These are phyloP conservation scores for Chaetodon trifascialis DNA, from an alignment of 2,113 vertebrate species.

Conservation along the genomic window DNA sequence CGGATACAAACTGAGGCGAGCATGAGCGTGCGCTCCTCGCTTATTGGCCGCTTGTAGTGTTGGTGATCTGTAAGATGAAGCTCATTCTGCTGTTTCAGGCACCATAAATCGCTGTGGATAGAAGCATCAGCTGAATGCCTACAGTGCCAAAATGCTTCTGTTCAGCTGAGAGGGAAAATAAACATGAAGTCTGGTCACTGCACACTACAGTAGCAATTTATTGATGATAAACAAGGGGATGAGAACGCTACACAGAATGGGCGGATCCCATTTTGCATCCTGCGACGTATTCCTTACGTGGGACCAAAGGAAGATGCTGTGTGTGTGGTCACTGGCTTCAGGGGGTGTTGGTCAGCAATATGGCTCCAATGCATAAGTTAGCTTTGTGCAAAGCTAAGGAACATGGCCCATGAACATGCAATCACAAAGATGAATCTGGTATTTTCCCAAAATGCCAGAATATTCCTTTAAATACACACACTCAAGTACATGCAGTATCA, in stretches of 20 bases:
- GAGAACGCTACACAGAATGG: background rate
- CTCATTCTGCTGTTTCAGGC: constrained; percentile 29
- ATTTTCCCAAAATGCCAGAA: background rate
- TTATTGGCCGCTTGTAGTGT: background rate
- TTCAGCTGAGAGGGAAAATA: constrained; percentile 5
- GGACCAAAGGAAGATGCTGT: background rate
- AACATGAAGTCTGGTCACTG: background rate
- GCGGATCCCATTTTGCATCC: background rate
- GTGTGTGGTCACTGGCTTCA: background rate
- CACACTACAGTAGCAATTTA: background rate
- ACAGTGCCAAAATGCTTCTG: constrained; percentile 1
- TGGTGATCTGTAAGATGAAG: constrained; percentile 30
- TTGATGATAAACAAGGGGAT: background rate
- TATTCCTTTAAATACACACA: background rate
- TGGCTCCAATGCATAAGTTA: background rate
- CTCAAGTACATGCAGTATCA: background rate
- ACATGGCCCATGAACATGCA: background rate
- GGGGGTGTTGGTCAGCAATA: background rate
- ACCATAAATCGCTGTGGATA: background rate
- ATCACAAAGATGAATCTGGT: background rate
- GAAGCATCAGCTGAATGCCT: constrained; percentile 25
- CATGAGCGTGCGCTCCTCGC: background rate
- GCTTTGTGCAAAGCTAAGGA: background rate
- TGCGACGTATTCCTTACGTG: background rate
- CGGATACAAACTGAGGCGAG: constrained; percentile 22